Base-by-base conservation (phyloP, 1,140 invertebrate genomes). In the Frieseomelitta varia region DNA sequence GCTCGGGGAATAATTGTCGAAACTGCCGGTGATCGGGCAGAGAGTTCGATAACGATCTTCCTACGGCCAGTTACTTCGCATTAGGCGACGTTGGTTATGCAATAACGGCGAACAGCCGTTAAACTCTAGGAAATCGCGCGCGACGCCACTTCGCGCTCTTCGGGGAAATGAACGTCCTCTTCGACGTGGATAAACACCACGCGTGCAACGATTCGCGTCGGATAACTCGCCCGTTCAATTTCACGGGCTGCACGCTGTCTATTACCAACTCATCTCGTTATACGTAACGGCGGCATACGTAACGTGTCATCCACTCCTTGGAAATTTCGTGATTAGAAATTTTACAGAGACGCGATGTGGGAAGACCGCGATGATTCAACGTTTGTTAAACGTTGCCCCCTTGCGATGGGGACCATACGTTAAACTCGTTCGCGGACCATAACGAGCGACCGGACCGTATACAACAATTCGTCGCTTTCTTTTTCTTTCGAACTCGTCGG, bases 141-240 rank as follows among this genome's bases (percentile, higher is more conserved):
- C 63, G 81, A 63, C 71, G 61, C 24, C 24, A 56, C 65, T 67
- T 79, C 61, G 69, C 76, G 51, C 56, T 73, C 84, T 68, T 78
- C 17, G 39, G 71, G 83, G 84, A 88, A 88, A 88, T 88, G 88
- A 88, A 88, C 87, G 87, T 88, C 87, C n/a, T 55, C 83, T 51
- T 39, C 53, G 61, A 61, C 77, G 78, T 34, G 72, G 87, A 88
- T 85, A 88, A 82, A 65, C 87, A 88, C 85, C 87, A 75, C 69
- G 68, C 63, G 83, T 81, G 79, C 82, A 85, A 88, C 86, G 87
- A 88, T 85, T 85, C 83, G 79, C 14, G 27, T 27, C 68, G 58
- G 71, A 21, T 63, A 63, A 56, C 47, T 61, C 39, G 51, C 63
- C 55, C 63, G 65, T 85, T 80, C 67, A 58, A 84, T 88, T 88